Percentiles rank a stretch among this genome's conserved stretches.
phyloP scores from a whole-genome alignment of 2,797 vertebrate species.

The Rhabdophis nuchalis region DNA sequence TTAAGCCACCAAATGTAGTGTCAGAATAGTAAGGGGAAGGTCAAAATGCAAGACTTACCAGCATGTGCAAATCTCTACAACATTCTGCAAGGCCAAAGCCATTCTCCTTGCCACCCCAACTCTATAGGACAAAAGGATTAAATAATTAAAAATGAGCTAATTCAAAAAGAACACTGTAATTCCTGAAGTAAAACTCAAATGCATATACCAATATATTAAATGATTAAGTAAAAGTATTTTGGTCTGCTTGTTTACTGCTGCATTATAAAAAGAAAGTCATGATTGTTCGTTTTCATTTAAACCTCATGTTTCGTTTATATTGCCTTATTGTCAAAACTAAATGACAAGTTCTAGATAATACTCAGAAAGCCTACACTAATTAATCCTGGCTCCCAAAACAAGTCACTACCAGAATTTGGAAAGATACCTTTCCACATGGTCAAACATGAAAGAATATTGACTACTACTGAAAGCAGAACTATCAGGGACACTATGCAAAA shows the following conservation, averaged over 20 bases:
- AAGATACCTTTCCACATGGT: background rate
- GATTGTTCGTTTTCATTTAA: background rate
- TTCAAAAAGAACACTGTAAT: background rate
- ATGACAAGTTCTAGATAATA: background rate
- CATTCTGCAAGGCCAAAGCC: constrained; percentile 94
- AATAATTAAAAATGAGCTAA: too few species aligned
- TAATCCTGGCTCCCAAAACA: background rate
- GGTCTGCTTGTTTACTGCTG: background rate
- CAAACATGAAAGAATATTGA: background rate
- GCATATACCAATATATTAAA: background rate
- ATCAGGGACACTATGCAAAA: background rate
- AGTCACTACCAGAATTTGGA: background rate
- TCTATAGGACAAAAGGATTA: constrained; percentile 69
- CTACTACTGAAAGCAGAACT: background rate
- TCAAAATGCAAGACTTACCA: constrained; percentile 66
- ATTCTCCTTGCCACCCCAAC: constrained; percentile 96
- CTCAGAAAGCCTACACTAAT: background rate
- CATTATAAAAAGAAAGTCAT: background rate
- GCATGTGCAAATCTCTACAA: constrained; percentile 90
- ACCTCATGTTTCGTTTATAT: background rate
- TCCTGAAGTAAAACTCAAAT: background rate
- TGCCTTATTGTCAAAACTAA: background rate
- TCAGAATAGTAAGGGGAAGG: background rate
- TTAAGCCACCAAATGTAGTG: background rate
- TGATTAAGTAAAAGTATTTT: background rate